A percentile compares a stretch with the other conserved stretches of the same genome.
phyloP scores from a whole-genome alignment of 2,797 vertebrate genomes.

The Pogoniulus pusillus region DNA sequence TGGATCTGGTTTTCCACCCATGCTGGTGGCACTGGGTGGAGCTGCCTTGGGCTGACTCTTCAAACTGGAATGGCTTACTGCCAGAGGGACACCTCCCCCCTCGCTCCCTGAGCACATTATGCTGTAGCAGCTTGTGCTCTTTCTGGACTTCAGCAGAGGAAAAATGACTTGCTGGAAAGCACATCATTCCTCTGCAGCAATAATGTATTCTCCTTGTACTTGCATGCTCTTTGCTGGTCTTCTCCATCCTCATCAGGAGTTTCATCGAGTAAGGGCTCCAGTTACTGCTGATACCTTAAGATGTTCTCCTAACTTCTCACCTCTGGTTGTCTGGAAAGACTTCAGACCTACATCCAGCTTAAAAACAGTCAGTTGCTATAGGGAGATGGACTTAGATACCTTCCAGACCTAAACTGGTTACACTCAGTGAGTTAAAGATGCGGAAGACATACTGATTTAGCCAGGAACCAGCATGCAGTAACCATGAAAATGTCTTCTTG shows the following conservation, averaged over 20 bases:
- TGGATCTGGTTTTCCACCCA: neutral
- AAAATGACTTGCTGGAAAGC: slow-evolving; percentile 33
- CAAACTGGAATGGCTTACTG: neutral
- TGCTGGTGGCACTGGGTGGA: neutral
- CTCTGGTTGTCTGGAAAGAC: neutral
- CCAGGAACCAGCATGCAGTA: neutral
- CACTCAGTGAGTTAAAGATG: neutral
- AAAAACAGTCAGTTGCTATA: neutral
- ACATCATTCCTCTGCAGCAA: neutral
- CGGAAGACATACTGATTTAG: neutral
- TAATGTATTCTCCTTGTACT: neutral
- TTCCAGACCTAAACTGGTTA: neutral
- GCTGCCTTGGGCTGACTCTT: neutral
- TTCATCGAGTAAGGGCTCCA: neutral
- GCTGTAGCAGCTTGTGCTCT: neutral
- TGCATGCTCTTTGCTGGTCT: neutral
- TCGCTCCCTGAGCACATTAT: neutral
- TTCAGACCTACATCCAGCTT: neutral
- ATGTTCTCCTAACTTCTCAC: neutral
- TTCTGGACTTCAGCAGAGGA: neutral
- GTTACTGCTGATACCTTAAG: neutral
- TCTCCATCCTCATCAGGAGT: fast-evolving
- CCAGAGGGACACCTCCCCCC: neutral
- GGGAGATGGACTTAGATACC: neutral
- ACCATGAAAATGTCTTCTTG: too few species aligned